Evolutionary conservation across 2,113 vertebrate species (phyloP), one percentile per base, ranked within the genome.

Genomic region (Hippoglossus stenolepis): DNA sequence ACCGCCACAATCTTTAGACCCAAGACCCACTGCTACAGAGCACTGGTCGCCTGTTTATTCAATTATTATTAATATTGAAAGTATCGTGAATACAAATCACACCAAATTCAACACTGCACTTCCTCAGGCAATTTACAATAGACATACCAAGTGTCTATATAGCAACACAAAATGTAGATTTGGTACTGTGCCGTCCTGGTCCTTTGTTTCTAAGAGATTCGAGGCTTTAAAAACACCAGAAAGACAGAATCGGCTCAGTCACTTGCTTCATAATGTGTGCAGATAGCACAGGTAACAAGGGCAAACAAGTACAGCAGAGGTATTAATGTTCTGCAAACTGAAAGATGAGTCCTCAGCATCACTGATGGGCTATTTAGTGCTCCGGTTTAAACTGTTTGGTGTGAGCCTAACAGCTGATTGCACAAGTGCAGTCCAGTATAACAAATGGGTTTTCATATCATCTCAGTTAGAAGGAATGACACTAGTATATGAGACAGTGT

Each of bases 261-360:
- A 77, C 11, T 60, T 23, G 14, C 58, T 75, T 70, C 45, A 67
- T 77, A 80, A 73, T 70, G 3, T 49, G 47, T 5, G 5, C 47
- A 40, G 31, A 23, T 49, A 56, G 3, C 15, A 67, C 60, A 61
- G 56, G n/a, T 21, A 54, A 60, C 59, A 60, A 57, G 58, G 68
- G 63, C 79, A 40, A 70, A 7, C 60, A 54, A 67, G 59, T 56
- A 15, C 69, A 80, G 45, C 47, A 73, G 70, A 51, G 59, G 65
- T 67, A 18, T 59, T 38, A 28, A 12, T 60, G 70, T 56, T 53
- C 12, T 21, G 49, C 49, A 49, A 57, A 70, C 53, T 45, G 54
- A 24, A 7, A 53, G 49, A 51, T 51, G 49, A 6, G 18, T 12
- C 17, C 7, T 51, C 17, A 20, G 49, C 49, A 51, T 51, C 17